Base-by-base conservation (phyloP, 1,140 invertebrate genomes). In the Sycophila sp. region DNA sequence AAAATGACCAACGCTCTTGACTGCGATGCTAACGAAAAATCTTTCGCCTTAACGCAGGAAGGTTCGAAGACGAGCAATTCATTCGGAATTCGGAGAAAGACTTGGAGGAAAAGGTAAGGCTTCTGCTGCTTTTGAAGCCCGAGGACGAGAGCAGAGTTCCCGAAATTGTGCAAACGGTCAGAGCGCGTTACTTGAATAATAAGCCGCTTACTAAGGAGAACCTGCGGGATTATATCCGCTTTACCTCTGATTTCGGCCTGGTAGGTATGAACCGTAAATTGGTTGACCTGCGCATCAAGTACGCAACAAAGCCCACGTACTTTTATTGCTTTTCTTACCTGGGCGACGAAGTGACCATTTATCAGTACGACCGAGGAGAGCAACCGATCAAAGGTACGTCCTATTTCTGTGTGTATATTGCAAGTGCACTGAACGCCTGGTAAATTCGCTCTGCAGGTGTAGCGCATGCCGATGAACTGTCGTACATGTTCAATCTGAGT, bases 241-340 rank as follows among this genome's bases (percentile, higher is more conserved):
- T 55, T 1, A 4, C 70, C 34, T 56, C 55, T 26, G 67, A 73
- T 38, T 11, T 75, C 0, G 30, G 6, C 24, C 22, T 58, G 36
- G 13, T 26, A 7, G 22, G 32, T 58, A 13, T n/a, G 4, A 30
- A 17, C 15, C 28, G 72, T 13, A 62, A 22, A 19, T 19, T 68
- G 15, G 45, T 60, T 1, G 26, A 75, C 15, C 8, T 42, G 6
- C 32, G 58, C 58, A 75, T 65, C 2, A 38, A 36, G 10, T 53
- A 34, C 11, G 55, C 59, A 0, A 42, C 40, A 8, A 58, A 51
- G 11, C 28, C 58, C 15, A 73, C 67, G 11, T 73, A 73, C 26
- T 19, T 59, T 0, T 75, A 68, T 28, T 34, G 36, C n/a, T 73
- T 73, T 62, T 67, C 73, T 0, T 73, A 71, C 2, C n/a, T 62